A percentile compares a stretch with the other conserved stretches of the same genome.
Conservation (phyloP, 2,797 vertebrate species). For the Sternotherus odoratus region DNA sequence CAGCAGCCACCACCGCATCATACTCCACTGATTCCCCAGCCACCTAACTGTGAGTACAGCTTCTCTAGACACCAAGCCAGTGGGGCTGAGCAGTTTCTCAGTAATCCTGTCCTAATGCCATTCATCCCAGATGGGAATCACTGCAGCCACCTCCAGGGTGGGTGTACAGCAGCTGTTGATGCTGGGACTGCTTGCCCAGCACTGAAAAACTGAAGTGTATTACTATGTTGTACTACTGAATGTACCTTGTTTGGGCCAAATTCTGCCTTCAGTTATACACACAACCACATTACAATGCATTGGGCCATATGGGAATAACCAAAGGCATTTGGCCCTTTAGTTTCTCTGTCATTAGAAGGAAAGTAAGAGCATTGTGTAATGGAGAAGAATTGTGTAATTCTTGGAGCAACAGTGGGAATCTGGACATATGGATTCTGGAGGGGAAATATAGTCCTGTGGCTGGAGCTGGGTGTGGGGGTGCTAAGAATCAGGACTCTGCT, state of each 20-base stretch:
- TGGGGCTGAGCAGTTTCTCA: background rate
- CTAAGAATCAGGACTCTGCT: background rate
- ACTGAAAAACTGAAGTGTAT: background rate
- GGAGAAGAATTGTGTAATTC: background rate
- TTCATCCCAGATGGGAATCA: background rate
- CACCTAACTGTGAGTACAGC: conserved; percentile 86
- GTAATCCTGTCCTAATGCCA: too few relatives aligned
- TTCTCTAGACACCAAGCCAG: background rate
- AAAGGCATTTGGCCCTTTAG: background rate
- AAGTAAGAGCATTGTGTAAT: background rate
- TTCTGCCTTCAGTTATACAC: background rate
- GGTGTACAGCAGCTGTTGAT: background rate
- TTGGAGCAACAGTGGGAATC: background rate
- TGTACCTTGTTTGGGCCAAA: background rate
- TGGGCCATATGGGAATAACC: background rate
- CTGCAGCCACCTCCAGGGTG: background rate
- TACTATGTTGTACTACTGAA: background rate
- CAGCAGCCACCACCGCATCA: conserved; percentile 79
- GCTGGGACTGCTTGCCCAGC: background rate
- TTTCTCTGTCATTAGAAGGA: background rate
- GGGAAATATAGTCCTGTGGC: background rate
- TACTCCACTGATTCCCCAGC: conserved; percentile 82
- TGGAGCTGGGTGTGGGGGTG: background rate
- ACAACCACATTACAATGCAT: background rate
- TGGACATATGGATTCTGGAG: background rate